A percentile compares a stretch with the other conserved stretches of the same genome.
Evolutionary conservation across 1,140 invertebrate genomes (phyloP).

Genomic region (Notospermus geniculatus): DNA sequence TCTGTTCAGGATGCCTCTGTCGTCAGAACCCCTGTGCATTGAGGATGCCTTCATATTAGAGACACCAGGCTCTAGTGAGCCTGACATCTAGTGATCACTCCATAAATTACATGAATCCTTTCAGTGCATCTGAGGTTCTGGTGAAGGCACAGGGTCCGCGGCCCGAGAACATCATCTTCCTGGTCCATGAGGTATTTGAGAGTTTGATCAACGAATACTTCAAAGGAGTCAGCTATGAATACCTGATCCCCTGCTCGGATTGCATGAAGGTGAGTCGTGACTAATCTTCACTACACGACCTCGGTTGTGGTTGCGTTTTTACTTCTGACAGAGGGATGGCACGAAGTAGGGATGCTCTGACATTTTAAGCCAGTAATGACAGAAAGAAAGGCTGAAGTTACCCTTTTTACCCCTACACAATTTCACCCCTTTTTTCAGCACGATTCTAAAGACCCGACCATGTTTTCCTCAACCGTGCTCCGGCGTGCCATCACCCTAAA

Average conservation of each 20-base stretch:
- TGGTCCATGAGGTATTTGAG: conserved; percentile 54
- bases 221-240: conserved; percentile 51
- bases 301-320: too few relatives aligned
- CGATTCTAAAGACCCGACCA: conserved; percentile 39
- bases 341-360: too few relatives aligned
- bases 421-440: conserved; percentile 24
- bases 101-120: conserved; percentile 13
- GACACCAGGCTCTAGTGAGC: too few relatives aligned
- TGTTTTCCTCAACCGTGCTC: conserved; percentile 48
- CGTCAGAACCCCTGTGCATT: too few relatives aligned
- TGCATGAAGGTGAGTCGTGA: conserved; percentile 46
- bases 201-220: conserved; percentile 49
- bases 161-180: conserved; percentile 51
- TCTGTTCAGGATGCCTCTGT: neutral
- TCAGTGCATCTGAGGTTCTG: conserved; percentile 40
- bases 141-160: conserved; percentile 46
- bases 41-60: too few relatives aligned
- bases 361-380: too few relatives aligned
- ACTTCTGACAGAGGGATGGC: too few relatives aligned
- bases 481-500: conserved; percentile 46
- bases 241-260: conserved; percentile 47
- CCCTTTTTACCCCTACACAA: neutral
- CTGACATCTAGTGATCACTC: too few relatives aligned
- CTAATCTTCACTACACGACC: too few relatives aligned
- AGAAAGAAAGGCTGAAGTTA: too few relatives aligned